Conservation (phyloP, 2,888 invertebrate genomes). For the Microplitis deprimator region DNA sequence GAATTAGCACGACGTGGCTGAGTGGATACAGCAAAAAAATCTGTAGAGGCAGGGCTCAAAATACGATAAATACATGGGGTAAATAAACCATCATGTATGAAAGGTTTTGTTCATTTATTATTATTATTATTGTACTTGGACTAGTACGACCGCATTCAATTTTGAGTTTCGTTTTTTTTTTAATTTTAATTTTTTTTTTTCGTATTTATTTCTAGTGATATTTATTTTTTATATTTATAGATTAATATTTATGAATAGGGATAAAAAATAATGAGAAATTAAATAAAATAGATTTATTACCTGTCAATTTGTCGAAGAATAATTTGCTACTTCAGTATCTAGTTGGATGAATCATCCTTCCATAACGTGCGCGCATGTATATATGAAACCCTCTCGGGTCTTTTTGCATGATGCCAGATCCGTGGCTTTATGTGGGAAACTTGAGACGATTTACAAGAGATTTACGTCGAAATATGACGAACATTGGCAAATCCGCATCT, state of each 20-base stretch:
- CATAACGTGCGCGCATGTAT: not conserved
- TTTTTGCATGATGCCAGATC: not conserved
- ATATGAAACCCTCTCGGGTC: slow-evolving; percentile 8
- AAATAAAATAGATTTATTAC: slow-evolving; percentile 3
- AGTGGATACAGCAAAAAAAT: not conserved
- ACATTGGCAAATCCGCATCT: slow-evolving; percentile 40
- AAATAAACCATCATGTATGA: no score
- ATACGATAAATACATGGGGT: no score
- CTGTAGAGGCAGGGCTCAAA: not conserved
- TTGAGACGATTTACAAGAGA: slow-evolving; percentile 59
- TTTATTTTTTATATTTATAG: slow-evolving; percentile 30
- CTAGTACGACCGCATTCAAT: no score
- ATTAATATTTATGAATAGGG: no score
- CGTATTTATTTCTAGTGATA: not conserved
- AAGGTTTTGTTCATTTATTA: no score
- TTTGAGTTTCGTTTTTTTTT: no score
- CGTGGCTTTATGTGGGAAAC: slow-evolving; percentile 48
- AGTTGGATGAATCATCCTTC: slow-evolving; percentile 10
- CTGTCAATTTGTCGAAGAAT: slow-evolving; percentile 14
- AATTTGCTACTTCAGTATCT: slow-evolving; percentile 6
- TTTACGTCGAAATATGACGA: slow-evolving; percentile 59
- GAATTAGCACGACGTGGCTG: slow-evolving; percentile 63
- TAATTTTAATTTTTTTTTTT: no score
- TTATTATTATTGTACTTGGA: no score
- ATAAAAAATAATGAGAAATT: slow-evolving; percentile 3